phyloP scores from a whole-genome alignment of 1,140 invertebrate genomes.

The Aleiodes sp. region DNA sequence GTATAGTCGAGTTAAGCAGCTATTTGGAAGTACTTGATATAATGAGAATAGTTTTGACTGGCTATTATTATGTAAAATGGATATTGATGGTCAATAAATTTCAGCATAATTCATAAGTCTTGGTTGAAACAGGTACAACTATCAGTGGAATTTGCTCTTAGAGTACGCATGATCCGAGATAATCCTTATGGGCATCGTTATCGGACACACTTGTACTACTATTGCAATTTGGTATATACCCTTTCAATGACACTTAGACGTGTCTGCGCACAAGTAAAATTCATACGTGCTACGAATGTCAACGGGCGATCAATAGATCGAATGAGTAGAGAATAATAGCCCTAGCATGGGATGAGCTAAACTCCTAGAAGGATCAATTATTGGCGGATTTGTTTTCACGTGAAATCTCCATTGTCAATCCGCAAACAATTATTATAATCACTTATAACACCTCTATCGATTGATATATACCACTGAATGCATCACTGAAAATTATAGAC shows the following conservation, averaged over 20 bases:
- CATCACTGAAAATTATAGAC: constrained; percentile 1
- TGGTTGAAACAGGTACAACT: background rate
- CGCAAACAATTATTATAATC: constrained; percentile 18
- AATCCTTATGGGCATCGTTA: background rate
- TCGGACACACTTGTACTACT: background rate
- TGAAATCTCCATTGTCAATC: background rate
- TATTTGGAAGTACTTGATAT: too few species aligned
- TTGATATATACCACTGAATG: background rate
- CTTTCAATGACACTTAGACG: background rate
- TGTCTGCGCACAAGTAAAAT: background rate
- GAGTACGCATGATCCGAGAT: background rate
- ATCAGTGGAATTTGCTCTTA: background rate
- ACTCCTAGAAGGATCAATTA: background rate
- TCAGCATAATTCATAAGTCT: too few species aligned
- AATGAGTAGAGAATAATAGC: constrained; percentile 8
- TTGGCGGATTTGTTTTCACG: background rate
- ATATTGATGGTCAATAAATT: too few species aligned
- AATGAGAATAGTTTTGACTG: too few species aligned
- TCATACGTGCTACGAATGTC: constrained; percentile 18
- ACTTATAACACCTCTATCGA: background rate
- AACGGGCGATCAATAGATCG: constrained; percentile 21
- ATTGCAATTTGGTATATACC: background rate
- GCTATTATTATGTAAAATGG: too few species aligned
- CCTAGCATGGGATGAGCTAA: background rate
- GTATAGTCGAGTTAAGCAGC: too few species aligned